These are phyloP conservation scores for Emydoidea blandingii DNA, from an alignment of 2,797 vertebrate genomes.

Conservation along the genomic window DNA sequence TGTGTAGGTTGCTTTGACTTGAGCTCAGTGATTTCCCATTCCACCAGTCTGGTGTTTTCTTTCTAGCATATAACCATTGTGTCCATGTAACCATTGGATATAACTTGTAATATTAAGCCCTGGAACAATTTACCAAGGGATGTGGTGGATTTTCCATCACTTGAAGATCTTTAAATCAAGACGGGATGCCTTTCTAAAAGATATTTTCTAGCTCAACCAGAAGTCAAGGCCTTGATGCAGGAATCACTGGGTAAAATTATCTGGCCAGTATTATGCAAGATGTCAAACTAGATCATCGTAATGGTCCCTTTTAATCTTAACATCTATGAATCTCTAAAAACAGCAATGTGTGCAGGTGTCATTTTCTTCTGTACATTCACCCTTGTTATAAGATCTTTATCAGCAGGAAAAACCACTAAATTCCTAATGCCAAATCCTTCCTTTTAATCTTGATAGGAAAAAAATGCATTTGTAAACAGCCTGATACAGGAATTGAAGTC, in stretches of 20 bases:
- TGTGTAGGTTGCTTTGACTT: rapidly evolving
- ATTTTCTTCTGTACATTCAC: rapidly evolving
- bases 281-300: rapidly evolving
- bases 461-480: background rate
- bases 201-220: rapidly evolving
- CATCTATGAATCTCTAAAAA: background rate
- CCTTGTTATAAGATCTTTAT: background rate
- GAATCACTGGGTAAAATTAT: background rate
- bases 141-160: rapidly evolving
- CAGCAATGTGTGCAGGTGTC: background rate
- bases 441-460: background rate
- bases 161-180: background rate
- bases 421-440: background rate
- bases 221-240: background rate
- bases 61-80: background rate
- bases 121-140: background rate
- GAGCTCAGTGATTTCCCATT: background rate
- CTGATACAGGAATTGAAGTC: background rate
- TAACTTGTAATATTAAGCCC: rapidly evolving
- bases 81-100: rapidly evolving
- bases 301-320: background rate
- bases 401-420: background rate
- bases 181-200: background rate
- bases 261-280: background rate
- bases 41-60: rapidly evolving